Percentiles rank a stretch among this genome's conserved stretches.
Conservation (phyloP, 2,113 vertebrate species). For the Corapipo altera region DNA sequence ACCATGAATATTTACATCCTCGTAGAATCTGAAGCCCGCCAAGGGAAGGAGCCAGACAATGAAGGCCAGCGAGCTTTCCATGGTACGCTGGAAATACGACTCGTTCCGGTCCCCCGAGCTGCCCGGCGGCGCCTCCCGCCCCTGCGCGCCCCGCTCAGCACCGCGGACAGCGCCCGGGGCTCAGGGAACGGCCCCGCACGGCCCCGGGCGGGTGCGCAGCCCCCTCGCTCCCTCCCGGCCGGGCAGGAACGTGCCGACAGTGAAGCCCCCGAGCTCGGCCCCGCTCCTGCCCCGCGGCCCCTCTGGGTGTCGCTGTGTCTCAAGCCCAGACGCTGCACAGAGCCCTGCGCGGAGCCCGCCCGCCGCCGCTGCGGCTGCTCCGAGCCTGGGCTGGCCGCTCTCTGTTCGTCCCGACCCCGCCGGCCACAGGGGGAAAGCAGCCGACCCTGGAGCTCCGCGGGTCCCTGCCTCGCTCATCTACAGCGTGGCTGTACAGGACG, state of each 20-base stretch:
- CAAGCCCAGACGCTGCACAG: not conserved
- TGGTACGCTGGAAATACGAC: no score
- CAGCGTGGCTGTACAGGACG: not conserved
- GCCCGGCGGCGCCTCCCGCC: not conserved
- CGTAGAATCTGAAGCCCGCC: not conserved
- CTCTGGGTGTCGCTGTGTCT: slow-evolving; percentile 63
- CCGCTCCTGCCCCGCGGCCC: not conserved
- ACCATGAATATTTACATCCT: not conserved
- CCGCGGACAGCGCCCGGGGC: slow-evolving; percentile 24
- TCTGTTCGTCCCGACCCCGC: not conserved
- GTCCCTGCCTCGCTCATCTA: not conserved
- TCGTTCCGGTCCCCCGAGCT: not conserved
- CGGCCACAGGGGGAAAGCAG: no score
- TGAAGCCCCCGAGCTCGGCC: accelerated
- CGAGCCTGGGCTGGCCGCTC: accelerated
- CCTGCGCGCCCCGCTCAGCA: not conserved
- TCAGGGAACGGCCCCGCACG: not conserved
- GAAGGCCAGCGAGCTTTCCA: not conserved
- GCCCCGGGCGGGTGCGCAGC: not conserved
- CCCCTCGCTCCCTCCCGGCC: not conserved
- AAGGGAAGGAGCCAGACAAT: not conserved
- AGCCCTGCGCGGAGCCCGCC: not conserved
- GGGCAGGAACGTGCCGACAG: not conserved
- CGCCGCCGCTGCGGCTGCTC: not conserved
- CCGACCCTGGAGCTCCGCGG: not conserved